Conservation (phyloP, 2,113 vertebrate species). For the Mesembrinibis cayennensis region DNA sequence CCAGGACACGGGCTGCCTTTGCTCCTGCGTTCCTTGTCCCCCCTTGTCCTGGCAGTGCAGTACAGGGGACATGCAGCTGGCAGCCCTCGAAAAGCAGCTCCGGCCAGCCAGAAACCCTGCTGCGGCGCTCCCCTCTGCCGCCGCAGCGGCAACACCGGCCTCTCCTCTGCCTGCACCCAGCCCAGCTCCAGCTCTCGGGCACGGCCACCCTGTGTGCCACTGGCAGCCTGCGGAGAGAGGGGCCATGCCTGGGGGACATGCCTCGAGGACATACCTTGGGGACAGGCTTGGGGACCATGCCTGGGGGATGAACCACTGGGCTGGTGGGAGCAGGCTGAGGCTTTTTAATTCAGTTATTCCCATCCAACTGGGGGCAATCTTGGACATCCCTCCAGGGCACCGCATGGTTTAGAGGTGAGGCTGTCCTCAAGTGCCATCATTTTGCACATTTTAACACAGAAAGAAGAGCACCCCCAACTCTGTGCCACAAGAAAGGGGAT, state of each 20-base stretch:
- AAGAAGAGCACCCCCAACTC: background rate
- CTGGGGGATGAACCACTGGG: background rate
- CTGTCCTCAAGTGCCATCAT: background rate
- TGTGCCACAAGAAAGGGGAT: background rate
- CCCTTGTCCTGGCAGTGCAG: background rate
- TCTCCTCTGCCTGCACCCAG: background rate
- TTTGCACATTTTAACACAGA: background rate
- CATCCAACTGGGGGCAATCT: background rate
- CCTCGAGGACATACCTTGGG: background rate
- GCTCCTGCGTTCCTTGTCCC: background rate
- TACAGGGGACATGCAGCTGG: background rate
- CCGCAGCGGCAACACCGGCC: rapidly evolving
- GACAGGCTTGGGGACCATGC: background rate
- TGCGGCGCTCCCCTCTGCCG: background rate
- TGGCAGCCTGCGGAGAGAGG: background rate
- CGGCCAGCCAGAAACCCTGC: background rate
- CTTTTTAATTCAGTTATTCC: background rate
- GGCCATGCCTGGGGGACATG: background rate
- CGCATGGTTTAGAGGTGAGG: background rate
- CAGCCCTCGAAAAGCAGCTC: background rate
- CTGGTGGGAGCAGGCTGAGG: background rate
- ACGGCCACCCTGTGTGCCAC: background rate
- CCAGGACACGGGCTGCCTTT: background rate
- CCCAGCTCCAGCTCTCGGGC: rapidly evolving
- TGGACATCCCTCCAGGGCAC: background rate